phyloP scores from a whole-genome alignment of 2,113 vertebrate species.

The Arothron firmamentum region DNA sequence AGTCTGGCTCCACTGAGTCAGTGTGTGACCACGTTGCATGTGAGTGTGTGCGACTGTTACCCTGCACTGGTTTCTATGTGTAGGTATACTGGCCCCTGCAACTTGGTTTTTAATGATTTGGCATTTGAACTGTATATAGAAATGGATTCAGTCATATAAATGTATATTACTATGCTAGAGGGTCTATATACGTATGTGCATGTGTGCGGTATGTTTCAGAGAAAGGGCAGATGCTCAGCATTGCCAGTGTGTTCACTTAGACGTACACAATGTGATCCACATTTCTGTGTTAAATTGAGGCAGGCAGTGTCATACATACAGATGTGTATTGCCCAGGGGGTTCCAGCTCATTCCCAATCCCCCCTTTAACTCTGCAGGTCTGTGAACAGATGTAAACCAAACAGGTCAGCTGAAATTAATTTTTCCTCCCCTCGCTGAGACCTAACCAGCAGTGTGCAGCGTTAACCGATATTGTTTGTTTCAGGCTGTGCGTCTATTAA shows the following conservation, averaged over 20 bases:
- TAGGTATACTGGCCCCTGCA: not conserved
- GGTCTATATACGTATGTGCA: not conserved
- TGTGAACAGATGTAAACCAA: constrained; percentile 53
- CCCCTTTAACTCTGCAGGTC: constrained; percentile 9
- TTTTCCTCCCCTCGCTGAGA: constrained; percentile 41
- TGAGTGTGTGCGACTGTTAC: constrained; percentile 11
- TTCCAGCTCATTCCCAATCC: constrained; percentile 23
- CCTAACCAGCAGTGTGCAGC: constrained; percentile 25
- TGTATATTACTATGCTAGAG: constrained; percentile 28
- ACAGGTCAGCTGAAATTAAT: constrained; percentile 65
- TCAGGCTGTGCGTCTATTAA: constrained; percentile 48
- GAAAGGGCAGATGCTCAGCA: constrained; percentile 10
- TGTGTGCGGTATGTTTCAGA: not conserved
- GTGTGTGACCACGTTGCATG: constrained; percentile 14
- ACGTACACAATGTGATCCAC: constrained; percentile 33
- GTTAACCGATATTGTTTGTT: constrained; percentile 49
- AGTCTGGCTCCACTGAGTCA: constrained; percentile 37
- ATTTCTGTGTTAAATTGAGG: constrained; percentile 28
- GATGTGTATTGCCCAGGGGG: constrained; percentile 42
- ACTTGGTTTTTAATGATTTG: constrained; percentile 12
- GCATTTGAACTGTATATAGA: constrained; percentile 22
- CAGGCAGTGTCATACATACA: constrained; percentile 44
- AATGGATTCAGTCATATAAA: constrained; percentile 26
- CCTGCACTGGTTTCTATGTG: not conserved
- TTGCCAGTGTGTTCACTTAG: constrained; percentile 17